Evolutionary conservation across 1,140 invertebrate genomes (phyloP), one percentile per base, ranked within the genome.

Genomic region (Caerostris darwini): DNA sequence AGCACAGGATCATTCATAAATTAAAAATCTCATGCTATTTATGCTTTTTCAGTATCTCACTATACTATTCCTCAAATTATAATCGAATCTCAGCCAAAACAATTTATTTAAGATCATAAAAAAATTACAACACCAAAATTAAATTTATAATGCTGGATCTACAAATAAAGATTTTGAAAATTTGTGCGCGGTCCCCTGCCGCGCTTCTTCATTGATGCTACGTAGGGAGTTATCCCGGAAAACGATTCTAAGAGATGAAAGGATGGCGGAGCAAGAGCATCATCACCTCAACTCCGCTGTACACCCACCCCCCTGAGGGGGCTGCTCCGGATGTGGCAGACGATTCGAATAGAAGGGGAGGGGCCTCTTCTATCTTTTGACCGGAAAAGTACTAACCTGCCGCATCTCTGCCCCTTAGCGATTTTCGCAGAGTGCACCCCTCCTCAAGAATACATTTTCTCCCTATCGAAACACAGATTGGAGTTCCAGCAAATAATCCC

Each of bases 241-340:
- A 90, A 90, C 89, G 89, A 90, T 81, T 81, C 69, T 90, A 81
- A 61, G 67, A 90, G 71, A 90, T 90, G 67, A 90, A 90, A 90
- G 89, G 89, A 90, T 81, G 67, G 69, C 89, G 89, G 89, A 90
- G 90, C 90, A 92, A 92, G 90, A 83, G 81, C 77, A 83, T 83
- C 81, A 67, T 83, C 90, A 85, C 58, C 89, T 90, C 89, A 89
- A 89, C 86, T 89, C 86, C 61, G 61, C 86, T 89, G 67, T 14
- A 34, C 67, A 81, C 89, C 69, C 89, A 53, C 69, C 56, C 34
- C 71, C 69, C 34, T 54, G 17, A 59, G 61, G 87, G 90, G 8
- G 58, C 14, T 83, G 19, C 77, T 83, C 77, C 77, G 89, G 89
- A 90, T 77, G 89, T 81, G 77, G 90, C 77, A 83, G 90, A 92